Evolutionary conservation across 2,888 invertebrate genomes (phyloP).

Genomic region (Gerris lacustris): DNA sequence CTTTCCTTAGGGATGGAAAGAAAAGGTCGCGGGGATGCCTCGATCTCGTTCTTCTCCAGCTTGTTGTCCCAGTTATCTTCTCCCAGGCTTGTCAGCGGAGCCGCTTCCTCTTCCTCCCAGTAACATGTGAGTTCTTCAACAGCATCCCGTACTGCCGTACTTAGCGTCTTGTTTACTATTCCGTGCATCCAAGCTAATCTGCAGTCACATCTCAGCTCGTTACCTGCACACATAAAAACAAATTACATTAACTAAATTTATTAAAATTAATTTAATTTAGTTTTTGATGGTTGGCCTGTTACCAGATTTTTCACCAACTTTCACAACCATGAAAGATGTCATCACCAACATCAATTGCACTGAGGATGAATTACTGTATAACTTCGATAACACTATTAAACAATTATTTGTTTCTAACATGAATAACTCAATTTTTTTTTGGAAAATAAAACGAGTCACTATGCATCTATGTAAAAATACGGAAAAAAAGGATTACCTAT

Average conservation of each 20-base stretch:
- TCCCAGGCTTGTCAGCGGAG: conserved; percentile 16
- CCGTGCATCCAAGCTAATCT: conserved; percentile 66
- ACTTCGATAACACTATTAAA: no score
- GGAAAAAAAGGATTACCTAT: no score
- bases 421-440: no score
- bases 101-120: conserved; percentile 39
- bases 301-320: no score
- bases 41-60: neutral
- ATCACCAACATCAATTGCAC: no score
- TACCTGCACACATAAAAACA: conserved; percentile 45
- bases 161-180: conserved; percentile 54
- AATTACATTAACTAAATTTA: neutral
- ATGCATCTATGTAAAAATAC: no score
- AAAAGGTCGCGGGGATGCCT: neutral
- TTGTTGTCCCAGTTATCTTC: neutral
- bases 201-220: conserved; percentile 72
- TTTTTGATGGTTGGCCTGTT: no score
- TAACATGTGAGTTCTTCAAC: conserved; percentile 60
- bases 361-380: no score
- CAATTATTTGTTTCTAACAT: no score
- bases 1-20: conserved; percentile 6
- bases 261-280: neutral
- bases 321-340: no score
- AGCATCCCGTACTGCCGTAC: conserved; percentile 51
- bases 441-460: no score